Evolutionary conservation across 2,888 invertebrate genomes (phyloP).

Genomic region (Yponomeuta plumbellus): DNA sequence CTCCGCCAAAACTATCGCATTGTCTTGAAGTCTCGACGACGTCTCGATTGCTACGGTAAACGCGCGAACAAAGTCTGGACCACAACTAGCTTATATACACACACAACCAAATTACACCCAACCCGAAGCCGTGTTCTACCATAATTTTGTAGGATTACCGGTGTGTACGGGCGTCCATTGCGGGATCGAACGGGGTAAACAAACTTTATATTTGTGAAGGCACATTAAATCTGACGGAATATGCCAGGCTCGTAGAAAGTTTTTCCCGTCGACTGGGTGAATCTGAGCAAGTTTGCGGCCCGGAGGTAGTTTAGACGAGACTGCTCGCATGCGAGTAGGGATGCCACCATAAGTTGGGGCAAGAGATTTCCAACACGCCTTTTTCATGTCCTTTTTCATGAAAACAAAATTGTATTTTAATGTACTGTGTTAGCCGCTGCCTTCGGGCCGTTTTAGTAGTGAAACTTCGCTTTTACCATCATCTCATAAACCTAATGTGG

Average conservation of each 20-base stretch:
- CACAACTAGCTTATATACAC: background rate
- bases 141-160: slow-evolving; percentile 31
- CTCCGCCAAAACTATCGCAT: too few species aligned
- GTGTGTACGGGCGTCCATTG: slow-evolving; percentile 20
- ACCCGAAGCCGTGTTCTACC: slow-evolving; percentile 29
- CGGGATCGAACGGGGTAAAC: background rate
- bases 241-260: slow-evolving; percentile 12
- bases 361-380: too few species aligned
- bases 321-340: slow-evolving; percentile 23
- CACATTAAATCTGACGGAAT: background rate
- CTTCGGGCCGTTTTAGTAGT: too few species aligned
- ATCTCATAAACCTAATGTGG: too few species aligned
- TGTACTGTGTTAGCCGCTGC: too few species aligned
- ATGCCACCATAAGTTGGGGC: too few species aligned
- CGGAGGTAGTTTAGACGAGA: slow-evolving; percentile 22
- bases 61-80: background rate
- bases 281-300: slow-evolving; percentile 23
- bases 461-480: too few species aligned
- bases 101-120: slow-evolving; percentile 29
- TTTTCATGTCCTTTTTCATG: too few species aligned
- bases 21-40: too few species aligned
- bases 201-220: background rate
- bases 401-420: too few species aligned
- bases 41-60: background rate
- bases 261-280: slow-evolving; percentile 20